Evolutionary conservation across 2,888 invertebrate genomes (phyloP), one percentile per base, ranked within the genome.

Genomic region (Drosophila pegasa): DNA sequence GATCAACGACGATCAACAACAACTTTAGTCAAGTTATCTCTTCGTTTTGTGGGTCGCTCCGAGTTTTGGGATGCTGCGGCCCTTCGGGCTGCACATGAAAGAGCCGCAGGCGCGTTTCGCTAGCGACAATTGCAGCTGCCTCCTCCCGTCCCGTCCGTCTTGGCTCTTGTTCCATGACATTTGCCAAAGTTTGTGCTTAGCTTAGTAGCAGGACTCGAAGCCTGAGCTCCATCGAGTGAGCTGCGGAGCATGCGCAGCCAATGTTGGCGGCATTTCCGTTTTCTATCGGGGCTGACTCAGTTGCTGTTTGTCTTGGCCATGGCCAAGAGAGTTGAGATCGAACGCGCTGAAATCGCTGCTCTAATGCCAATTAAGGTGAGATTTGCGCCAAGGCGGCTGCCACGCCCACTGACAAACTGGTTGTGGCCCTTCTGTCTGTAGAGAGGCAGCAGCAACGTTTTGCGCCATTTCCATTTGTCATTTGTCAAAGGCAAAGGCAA

Each of bases 311-410:
- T 8, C 18, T 48, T 59, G 55, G 31, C 64, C 56, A 68, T 56
- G 63, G 59, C 58, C 58, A 61, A 71, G 45, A 20, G 31, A 14
- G 18, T n/a, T 8, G 18, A 3, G 31, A 18, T 65, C 40, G 51
- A 69, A 41, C 16, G 33, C 52, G 47, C 47, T 16, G 31, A 29
- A 47, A 27, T 22, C 20, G 20, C 8, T 48, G 33, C 41, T 74
- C 66, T 71, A 74, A 65, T 66, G 58, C 73, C 73, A 73, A 73
- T 69, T 64, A 72, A 72, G 68, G 68, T 29, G 59, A 16, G 48
- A 48, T 18, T 22, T 50, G 4, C 25, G 51, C 31, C 41, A 52
- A n/a, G 9, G 22, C 27, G 27, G 31, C n/a, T 51, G 71, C 67
- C 71, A 71, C 57, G 71, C 66, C 57, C 66, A 71, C 55, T 57